Percentiles rank a stretch among this genome's conserved stretches.
These are phyloP conservation scores for Scopus umbretta DNA, from an alignment of 2,113 vertebrate species.

Conservation along the genomic window DNA sequence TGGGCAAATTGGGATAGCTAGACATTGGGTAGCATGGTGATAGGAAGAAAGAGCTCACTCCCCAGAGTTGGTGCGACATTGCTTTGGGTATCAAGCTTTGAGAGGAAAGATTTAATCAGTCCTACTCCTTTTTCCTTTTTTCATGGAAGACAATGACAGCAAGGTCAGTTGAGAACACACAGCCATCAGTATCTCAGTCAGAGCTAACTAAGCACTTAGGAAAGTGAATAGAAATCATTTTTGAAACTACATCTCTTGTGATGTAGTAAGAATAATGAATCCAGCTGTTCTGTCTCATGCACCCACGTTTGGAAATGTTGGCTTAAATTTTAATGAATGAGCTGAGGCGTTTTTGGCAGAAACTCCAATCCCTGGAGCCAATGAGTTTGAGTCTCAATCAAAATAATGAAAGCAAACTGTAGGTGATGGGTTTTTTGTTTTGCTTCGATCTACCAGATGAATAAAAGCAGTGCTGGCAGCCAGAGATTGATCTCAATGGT, in stretches of 20 bases:
- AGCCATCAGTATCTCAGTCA: not conserved
- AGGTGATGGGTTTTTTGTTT: constrained; percentile 32
- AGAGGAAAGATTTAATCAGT: not conserved
- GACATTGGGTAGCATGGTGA: not conserved
- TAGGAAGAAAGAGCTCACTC: not conserved
- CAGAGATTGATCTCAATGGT: not conserved
- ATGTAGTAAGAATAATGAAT: not conserved
- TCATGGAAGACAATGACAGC: not conserved
- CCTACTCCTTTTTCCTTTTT: not conserved
- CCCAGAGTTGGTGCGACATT: rapidly evolving
- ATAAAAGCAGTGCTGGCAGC: constrained; percentile 38
- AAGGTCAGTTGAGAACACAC: not conserved
- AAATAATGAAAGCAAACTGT: constrained; percentile 9
- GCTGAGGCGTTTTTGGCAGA: not conserved
- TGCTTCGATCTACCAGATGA: constrained; percentile 1
- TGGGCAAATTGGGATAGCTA: not conserved
- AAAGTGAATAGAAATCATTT: not conserved
- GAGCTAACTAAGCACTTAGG: not conserved
- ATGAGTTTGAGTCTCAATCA: constrained; percentile 27
- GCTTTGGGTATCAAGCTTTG: not conserved
- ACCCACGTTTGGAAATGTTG: not conserved
- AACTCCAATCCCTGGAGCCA: constrained; percentile 14
- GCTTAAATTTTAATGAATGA: constrained; percentile 24
- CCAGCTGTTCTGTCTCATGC: constrained; percentile 37
- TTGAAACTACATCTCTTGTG: not conserved